Percentiles rank a stretch among this genome's conserved stretches.
Evolutionary conservation across 2,888 invertebrate genomes (phyloP).

Genomic region (Orgyia antiqua): DNA sequence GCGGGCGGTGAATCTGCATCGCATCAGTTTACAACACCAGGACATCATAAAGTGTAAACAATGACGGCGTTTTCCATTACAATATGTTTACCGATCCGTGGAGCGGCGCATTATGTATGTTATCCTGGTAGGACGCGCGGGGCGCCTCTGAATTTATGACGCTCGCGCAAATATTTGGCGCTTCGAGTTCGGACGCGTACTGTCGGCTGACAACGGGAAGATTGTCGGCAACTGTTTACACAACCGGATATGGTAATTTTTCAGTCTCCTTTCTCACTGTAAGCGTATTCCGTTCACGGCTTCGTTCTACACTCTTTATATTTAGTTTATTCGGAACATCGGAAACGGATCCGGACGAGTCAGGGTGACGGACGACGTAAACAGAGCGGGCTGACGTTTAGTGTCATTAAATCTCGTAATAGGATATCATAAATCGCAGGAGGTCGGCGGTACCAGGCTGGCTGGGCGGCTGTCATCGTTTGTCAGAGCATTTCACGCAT

Average conservation of each 20-base stretch:
- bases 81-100: constrained; percentile 78
- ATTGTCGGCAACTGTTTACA: constrained; percentile 70
- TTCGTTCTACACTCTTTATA: constrained; percentile 39
- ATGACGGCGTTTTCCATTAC: constrained; percentile 77
- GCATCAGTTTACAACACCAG: constrained; percentile 67
- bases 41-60: constrained; percentile 77
- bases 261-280: constrained; percentile 44
- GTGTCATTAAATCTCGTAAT: constrained; percentile 77
- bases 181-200: constrained; percentile 63
- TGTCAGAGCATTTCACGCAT: constrained; percentile 78
- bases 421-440: constrained; percentile 76
- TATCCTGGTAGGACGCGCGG: constrained; percentile 69
- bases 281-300: constrained; percentile 53
- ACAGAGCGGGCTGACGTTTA: constrained; percentile 60
- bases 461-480: constrained; percentile 76
- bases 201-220: constrained; percentile 71
- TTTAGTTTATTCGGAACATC: constrained; percentile 35
- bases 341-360: constrained; percentile 42
- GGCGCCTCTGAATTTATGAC: constrained; percentile 71
- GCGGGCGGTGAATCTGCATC: constrained; percentile 40
- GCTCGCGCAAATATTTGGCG: constrained; percentile 75
- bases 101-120: constrained; percentile 75
- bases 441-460: constrained; percentile 62
- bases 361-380: constrained; percentile 49
- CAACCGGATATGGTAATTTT: constrained; percentile 68